These are phyloP conservation scores for Bradypus variegatus DNA, from an alignment of 2,797 vertebrate species.

Conservation along the genomic window DNA sequence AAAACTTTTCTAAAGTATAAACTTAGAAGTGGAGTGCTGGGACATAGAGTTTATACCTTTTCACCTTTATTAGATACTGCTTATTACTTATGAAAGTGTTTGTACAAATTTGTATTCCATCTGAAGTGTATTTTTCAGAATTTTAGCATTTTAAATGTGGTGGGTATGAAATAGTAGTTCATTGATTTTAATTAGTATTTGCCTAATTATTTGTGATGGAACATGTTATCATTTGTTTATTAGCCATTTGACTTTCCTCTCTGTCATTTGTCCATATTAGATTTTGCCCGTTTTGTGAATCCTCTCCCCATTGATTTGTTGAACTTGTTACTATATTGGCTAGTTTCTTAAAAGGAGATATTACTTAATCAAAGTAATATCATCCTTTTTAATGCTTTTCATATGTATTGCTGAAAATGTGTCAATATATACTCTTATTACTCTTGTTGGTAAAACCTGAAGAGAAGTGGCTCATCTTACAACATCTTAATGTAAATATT, in stretches of 20 bases:
- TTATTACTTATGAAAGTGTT: no score
- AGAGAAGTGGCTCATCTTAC: no score
- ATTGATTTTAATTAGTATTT: not conserved
- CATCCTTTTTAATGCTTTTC: not conserved
- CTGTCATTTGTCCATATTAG: not conserved
- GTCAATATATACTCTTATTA: not conserved
- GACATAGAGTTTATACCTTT: no score
- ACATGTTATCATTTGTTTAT: not conserved
- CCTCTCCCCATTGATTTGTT: not conserved
- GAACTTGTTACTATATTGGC: not conserved
- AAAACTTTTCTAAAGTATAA: no score
- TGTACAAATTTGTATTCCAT: no score
- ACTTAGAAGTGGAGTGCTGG: no score
- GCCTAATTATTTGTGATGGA: not conserved
- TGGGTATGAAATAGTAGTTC: not conserved
- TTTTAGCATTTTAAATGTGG: not conserved
- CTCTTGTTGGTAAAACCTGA: not conserved
- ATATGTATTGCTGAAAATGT: not conserved
- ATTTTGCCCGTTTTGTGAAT: not conserved
- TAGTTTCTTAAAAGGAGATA: not conserved
- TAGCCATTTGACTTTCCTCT: not conserved
- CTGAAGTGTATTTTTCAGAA: no score
- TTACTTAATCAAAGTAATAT: not conserved
- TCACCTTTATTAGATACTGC: no score
- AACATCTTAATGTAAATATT: not conserved